These are phyloP conservation scores for Syngnathus floridae DNA, from an alignment of 2,113 vertebrate genomes.

Conservation along the genomic window DNA sequence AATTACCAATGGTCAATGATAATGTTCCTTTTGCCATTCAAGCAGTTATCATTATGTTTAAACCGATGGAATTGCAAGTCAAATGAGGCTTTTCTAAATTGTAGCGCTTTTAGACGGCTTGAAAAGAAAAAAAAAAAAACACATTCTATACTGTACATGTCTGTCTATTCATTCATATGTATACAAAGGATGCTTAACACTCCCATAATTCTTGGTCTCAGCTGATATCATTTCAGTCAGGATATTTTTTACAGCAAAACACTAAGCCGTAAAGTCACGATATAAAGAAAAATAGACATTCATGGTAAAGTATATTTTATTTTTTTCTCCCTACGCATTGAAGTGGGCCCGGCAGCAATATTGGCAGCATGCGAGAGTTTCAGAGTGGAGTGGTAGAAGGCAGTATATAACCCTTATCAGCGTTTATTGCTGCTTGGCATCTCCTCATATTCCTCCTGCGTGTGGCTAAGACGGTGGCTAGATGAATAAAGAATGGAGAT, in stretches of 20 bases:
- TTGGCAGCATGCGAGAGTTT: constrained; percentile 30
- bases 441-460: constrained; percentile 49
- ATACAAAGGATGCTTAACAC: not conserved
- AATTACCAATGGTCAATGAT: no score
- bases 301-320: constrained; percentile 40
- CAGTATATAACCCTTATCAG: constrained; percentile 61
- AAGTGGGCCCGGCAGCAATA: constrained; percentile 46
- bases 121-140: no score
- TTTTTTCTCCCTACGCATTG: constrained; percentile 51
- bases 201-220: not conserved
- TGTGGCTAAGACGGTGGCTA: constrained; percentile 32
- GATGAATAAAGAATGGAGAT: constrained; percentile 46
- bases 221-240: constrained; percentile 41
- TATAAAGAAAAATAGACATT: constrained; percentile 25
- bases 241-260: constrained; percentile 23
- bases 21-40: no score
- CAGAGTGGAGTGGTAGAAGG: constrained; percentile 17
- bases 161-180: not conserved
- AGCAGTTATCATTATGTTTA: no score
- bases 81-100: no score
- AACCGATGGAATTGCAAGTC: no score
- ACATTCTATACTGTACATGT: not conserved
- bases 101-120: no score
- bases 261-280: not conserved
- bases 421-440: constrained; percentile 54